Evolutionary conservation across 2,113 vertebrate species (phyloP).

Genomic region (Triplophysa dalaica): DNA sequence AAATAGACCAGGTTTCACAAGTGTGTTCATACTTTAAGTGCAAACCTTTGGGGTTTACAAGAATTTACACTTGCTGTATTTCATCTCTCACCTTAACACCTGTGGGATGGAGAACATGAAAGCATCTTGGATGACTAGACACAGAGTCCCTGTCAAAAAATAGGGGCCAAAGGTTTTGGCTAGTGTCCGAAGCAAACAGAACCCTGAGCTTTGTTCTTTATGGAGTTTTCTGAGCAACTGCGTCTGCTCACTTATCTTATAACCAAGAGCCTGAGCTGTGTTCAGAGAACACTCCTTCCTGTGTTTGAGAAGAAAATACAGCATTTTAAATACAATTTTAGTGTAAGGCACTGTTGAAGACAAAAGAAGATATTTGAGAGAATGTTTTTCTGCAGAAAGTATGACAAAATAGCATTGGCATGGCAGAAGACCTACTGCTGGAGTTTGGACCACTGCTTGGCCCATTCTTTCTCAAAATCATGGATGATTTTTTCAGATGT

Average conservation of each 20-base stretch:
- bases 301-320: not conserved
- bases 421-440: slow-evolving; percentile 52
- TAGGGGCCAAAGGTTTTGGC: slow-evolving; percentile 70
- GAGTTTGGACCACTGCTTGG: slow-evolving; percentile 47
- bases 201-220: slow-evolving; percentile 35
- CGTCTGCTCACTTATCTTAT: slow-evolving; percentile 61
- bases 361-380: too few species aligned
- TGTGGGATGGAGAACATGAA: slow-evolving; percentile 83
- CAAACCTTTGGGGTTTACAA: too few species aligned
- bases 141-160: slow-evolving; percentile 78
- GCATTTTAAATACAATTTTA: not conserved
- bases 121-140: slow-evolving; percentile 75
- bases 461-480: slow-evolving; percentile 76
- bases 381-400: not conserved
- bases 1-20: too few species aligned
- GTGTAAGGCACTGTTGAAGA: too few species aligned
- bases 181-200: slow-evolving; percentile 70
- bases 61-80: not conserved
- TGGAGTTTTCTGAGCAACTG: slow-evolving; percentile 66
- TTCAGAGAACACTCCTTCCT: slow-evolving; percentile 54
- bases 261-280: slow-evolving; percentile 6
- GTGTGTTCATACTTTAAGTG: too few species aligned
- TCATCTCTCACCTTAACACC: slow-evolving; percentile 78
- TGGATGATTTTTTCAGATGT: slow-evolving; percentile 76
- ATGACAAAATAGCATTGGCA: not conserved